These are phyloP conservation scores for Leptinotarsa defecta DNA, from an alignment of 1,140 invertebrate species.

Conservation along the genomic window DNA sequence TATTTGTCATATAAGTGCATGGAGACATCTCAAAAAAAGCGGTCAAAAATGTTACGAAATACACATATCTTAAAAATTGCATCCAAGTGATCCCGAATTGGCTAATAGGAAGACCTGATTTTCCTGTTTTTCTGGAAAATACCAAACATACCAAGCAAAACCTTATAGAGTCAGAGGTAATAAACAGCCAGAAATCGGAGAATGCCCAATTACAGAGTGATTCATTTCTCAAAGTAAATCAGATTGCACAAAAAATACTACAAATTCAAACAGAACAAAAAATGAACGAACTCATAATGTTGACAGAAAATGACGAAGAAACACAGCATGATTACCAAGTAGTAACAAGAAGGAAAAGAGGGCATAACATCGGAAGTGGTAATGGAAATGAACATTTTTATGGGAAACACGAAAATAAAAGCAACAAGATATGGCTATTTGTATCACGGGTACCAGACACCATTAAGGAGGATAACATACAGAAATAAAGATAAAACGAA, in stretches of 20 bases:
- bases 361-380: constrained; percentile 1
- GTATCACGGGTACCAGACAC: neutral
- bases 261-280: constrained; percentile 12
- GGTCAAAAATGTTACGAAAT: too few relatives aligned
- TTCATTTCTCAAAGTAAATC: neutral
- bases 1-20: too few relatives aligned
- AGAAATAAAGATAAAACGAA: neutral
- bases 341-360: neutral
- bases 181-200: neutral
- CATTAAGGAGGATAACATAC: neutral
- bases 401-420: neutral
- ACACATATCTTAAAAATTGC: too few relatives aligned
- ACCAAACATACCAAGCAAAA: too few relatives aligned
- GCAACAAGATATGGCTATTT: neutral
- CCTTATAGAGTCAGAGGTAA: too few relatives aligned
- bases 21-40: too few relatives aligned
- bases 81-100: too few relatives aligned
- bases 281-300: neutral
- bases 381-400: constrained; percentile 7
- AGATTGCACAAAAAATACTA: constrained; percentile 4
- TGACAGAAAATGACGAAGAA: neutral
- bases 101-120: too few relatives aligned
- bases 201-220: neutral
- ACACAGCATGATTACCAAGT: neutral
- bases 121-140: too few relatives aligned